phyloP scores from a whole-genome alignment of 2,888 invertebrate species.

The Nomada fabriciana region DNA sequence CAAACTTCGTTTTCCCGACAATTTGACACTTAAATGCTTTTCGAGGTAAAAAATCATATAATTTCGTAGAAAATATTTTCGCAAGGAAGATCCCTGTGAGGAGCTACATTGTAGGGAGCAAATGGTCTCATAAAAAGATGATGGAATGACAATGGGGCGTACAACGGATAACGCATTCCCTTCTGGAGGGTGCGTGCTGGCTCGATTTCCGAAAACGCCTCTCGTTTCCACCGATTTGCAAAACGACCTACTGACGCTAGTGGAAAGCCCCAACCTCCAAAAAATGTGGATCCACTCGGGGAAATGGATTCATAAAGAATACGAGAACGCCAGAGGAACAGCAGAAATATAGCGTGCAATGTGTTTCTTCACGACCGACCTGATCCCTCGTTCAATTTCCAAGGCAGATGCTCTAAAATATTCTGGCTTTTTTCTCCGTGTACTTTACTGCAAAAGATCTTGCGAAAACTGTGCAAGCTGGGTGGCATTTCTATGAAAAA shows the following conservation, averaged over 20 bases:
- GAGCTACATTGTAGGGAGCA: neutral
- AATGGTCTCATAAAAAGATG: neutral
- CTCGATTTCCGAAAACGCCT: constrained; percentile 20
- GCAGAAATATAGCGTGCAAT: neutral
- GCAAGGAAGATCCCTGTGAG: neutral
- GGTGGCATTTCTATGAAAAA: too few species aligned
- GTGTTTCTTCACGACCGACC: neutral
- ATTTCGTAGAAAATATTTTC: neutral
- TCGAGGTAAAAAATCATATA: neutral
- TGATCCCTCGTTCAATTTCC: constrained; percentile 12
- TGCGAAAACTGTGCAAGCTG: too few species aligned
- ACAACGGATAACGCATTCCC: neutral
- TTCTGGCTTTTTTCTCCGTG: neutral
- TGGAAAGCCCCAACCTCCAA: neutral
- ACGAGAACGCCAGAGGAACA: neutral
- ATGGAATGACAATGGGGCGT: neutral
- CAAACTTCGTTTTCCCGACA: too few species aligned
- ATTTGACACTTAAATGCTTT: neutral
- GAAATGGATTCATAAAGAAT: constrained; percentile 3
- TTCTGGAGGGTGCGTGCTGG: neutral
- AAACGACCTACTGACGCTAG: neutral
- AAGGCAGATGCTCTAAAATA: neutral
- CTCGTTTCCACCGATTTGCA: neutral
- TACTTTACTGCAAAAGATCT: too few species aligned
- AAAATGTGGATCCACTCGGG: neutral